Evolutionary conservation across 2,113 vertebrate genomes (phyloP).

Genomic region (Capreolus pygargus): DNA sequence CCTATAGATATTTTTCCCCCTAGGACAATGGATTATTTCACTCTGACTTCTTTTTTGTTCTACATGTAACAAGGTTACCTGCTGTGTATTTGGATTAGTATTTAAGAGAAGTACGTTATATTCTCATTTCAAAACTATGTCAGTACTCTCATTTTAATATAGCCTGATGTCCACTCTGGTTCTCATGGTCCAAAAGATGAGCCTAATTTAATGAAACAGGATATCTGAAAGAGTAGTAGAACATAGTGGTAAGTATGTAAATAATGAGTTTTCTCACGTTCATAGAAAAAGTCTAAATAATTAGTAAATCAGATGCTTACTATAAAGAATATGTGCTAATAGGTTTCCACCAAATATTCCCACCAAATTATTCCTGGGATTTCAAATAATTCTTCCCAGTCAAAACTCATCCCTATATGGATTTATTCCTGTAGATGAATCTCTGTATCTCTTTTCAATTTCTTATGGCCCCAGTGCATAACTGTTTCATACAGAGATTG

Average conservation of each 20-base stretch:
- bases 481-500: background rate
- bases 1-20: background rate
- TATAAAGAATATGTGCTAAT: background rate
- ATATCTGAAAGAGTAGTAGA: background rate
- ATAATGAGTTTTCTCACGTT: background rate
- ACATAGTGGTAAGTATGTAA: background rate
- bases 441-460: background rate
- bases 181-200: background rate
- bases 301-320: background rate
- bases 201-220: background rate
- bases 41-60: background rate
- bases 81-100: background rate
- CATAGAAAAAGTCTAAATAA: conserved; percentile 11
- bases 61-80: background rate
- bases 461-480: background rate
- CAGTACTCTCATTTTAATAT: background rate
- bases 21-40: background rate
- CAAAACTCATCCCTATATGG: background rate
- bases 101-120: background rate
- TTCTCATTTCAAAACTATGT: background rate
- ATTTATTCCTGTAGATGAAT: background rate
- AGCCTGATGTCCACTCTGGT: background rate
- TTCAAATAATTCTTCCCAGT: background rate
- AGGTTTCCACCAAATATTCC: background rate
- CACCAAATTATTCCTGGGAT: background rate